Base-by-base conservation (phyloP, 2,113 vertebrate genomes). In the Ctenomys sociabilis region DNA sequence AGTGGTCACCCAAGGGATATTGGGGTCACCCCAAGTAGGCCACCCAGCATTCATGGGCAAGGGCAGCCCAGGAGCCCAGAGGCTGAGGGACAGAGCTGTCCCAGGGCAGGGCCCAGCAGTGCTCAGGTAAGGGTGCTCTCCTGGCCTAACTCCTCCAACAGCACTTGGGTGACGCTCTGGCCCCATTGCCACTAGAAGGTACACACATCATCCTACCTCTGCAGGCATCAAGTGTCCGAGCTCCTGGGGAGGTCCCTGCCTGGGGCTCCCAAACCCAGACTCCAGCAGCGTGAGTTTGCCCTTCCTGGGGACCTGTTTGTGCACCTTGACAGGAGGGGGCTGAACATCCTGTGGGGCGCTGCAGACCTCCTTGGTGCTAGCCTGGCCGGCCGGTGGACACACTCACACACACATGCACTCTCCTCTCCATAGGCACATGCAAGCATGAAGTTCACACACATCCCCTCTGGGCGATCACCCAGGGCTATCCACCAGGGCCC, bases 21-120 rank as follows among this genome's bases (percentile, higher is more conserved):
- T 5, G 21, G 61, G 21, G 22, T 19, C 21, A 43, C 17, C 37
- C 35, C 21, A 0, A 5, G 37, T 14, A 19, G 22, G 19, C 28
- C 43, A 45, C 10, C 19, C 17, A 3, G 19, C 11, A 32, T 22
- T 32, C 10, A 40, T 32, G 43, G 30, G 5, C 22, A 4, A 21
- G 7, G 21, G 2, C 9, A 26, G 66, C 4, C 13, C 0, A 1
- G 75, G 82, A n/a, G 37, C 3, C 3, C 5, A 0, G 7, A 45
- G 16, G 24, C n/a, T 26, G 35, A 70, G 52, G 68, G 61, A 24
- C 4, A 17, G 77, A n/a, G 61, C 17, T 21, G 30, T 14, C 7
- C 32, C 30, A 28, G 11, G 37, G 61, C 61, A 66, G 22, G 45
- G 45, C 75, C 32, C 4, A 7, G 45, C 35, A 59, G 73, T 7